These are phyloP conservation scores for Ischnura elegans DNA, from an alignment of 2,888 invertebrate species.

Conservation along the genomic window DNA sequence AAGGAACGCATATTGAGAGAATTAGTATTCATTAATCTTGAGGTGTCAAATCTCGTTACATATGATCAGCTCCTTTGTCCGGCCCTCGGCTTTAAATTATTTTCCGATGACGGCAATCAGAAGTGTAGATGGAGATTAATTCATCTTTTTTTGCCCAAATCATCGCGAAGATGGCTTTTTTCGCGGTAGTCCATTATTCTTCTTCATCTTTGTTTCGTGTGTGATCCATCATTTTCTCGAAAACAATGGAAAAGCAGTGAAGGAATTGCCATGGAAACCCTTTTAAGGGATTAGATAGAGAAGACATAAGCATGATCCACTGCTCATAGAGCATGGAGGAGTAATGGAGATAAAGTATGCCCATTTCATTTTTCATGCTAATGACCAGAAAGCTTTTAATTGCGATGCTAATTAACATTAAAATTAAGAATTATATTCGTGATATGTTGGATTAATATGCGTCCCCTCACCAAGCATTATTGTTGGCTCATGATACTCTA, in stretches of 20 bases:
- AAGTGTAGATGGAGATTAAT: constrained; percentile 8
- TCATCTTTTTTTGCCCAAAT: not conserved
- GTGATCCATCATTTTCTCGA: not conserved
- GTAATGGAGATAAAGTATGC: too few relatives aligned
- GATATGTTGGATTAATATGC: too few relatives aligned
- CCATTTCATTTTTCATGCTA: too few relatives aligned
- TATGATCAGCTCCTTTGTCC: not conserved
- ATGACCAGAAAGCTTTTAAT: too few relatives aligned
- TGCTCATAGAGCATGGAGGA: too few relatives aligned
- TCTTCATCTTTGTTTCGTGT: not conserved
- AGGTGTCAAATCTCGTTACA: not conserved
- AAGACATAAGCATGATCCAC: too few relatives aligned
- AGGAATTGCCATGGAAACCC: not conserved
- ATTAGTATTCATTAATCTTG: not conserved
- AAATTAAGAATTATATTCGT: too few relatives aligned
- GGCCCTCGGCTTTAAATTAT: not conserved
- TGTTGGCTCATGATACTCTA: too few relatives aligned
- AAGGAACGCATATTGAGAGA: not conserved
- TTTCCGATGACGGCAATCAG: not conserved
- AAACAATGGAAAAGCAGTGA: not conserved
- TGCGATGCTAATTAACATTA: too few relatives aligned
- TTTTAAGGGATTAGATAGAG: too few relatives aligned
- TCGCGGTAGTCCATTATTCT: not conserved
- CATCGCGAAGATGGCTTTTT: not conserved
- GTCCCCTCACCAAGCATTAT: too few relatives aligned